phyloP scores from a whole-genome alignment of 2,888 invertebrate genomes.

The Ceramica pisi region DNA sequence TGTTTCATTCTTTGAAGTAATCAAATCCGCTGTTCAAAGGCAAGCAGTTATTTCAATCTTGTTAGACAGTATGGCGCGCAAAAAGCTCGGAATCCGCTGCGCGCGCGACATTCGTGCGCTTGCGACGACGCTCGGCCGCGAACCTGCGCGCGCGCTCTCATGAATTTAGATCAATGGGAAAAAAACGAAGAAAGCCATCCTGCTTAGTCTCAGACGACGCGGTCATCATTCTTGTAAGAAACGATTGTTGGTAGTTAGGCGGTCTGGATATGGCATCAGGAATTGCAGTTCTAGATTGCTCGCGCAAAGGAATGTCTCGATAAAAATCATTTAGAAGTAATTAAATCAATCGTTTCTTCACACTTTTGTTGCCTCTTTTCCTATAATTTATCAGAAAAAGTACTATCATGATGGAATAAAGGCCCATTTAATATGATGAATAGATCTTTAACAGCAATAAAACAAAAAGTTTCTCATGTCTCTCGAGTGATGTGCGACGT shows the following conservation, averaged over 20 bases:
- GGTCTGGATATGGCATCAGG: conserved; percentile 61
- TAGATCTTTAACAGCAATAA: conserved; percentile 25
- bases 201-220: conserved; percentile 69
- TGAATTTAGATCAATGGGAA: conserved; percentile 85
- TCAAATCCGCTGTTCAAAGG: conserved; percentile 79
- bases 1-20: conserved; percentile 78
- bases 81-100: conserved; percentile 82
- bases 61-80: conserved; percentile 85
- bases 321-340: conserved; percentile 40
- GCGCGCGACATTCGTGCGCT: conserved; percentile 78
- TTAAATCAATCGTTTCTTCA: conserved; percentile 52
- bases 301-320: conserved; percentile 26
- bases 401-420: conserved; percentile 7
- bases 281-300: conserved; percentile 52
- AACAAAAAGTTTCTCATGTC: conserved; percentile 39
- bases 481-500: conserved; percentile 12
- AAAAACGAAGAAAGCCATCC: conserved; percentile 77
- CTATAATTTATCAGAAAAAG: conserved; percentile 12
- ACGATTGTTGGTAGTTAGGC: conserved; percentile 64
- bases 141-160: conserved; percentile 79
- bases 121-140: conserved; percentile 70
- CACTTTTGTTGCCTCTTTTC: conserved; percentile 39
- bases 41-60: conserved; percentile 85
- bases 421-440: conserved; percentile 34
- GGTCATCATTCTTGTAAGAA: conserved; percentile 68